Evolutionary conservation across 2,113 vertebrate species (phyloP).

Genomic region (Oryctolagus cuniculus): mOryCun1.1 NC_091432.1:35874001-35874500

Average conservation of each 20-base stretch:
- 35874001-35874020: neutral
- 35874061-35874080: neutral
- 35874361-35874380: neutral
- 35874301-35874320: neutral
- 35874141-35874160: neutral
- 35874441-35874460: neutral
- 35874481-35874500: neutral
- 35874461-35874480: neutral
- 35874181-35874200: constrained; percentile 14
- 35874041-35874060: neutral
- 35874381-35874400: neutral
- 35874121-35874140: neutral
- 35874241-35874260: constrained; percentile 33
- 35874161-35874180: neutral
- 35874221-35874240: neutral
- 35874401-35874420: neutral
- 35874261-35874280: neutral
- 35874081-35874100: neutral
- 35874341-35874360: neutral
- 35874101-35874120: neutral
- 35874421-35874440: neutral
- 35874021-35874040: neutral
- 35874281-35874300: neutral
- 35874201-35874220: neutral
- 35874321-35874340: constrained; percentile 19